phyloP scores from a whole-genome alignment of 2,797 vertebrate species.

The Poeciliopsis turneri region DNA sequence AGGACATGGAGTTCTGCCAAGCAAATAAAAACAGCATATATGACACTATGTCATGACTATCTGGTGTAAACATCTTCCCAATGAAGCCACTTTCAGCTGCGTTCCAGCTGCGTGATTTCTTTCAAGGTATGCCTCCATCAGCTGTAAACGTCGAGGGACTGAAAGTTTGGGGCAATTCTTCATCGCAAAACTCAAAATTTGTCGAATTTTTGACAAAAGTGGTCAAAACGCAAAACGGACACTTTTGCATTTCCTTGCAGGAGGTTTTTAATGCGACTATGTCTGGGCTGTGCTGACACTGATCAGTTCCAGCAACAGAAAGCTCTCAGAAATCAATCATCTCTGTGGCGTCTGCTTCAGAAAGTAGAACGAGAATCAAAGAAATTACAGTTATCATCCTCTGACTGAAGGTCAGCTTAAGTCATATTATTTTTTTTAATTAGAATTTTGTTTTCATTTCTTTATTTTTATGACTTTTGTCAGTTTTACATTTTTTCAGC shows the following conservation, averaged over 20 bases:
- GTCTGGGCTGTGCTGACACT: neutral
- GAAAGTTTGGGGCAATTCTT: neutral
- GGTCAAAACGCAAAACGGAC: neutral
- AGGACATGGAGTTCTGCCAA: slow-evolving; percentile 32
- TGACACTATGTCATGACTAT: slow-evolving; percentile 34
- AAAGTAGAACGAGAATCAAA: too few relatives aligned
- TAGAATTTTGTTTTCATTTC: too few relatives aligned
- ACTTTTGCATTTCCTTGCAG: neutral
- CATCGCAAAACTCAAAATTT: neutral
- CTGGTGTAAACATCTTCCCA: slow-evolving; percentile 32
- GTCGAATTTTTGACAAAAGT: neutral
- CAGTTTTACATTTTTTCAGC: too few relatives aligned
- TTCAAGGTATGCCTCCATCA: neutral
- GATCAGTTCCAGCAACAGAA: too few relatives aligned
- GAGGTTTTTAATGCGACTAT: neutral
- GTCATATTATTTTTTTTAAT: too few relatives aligned
- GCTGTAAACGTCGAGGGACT: neutral
- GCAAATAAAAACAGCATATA: slow-evolving; percentile 25
- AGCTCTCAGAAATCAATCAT: too few relatives aligned
- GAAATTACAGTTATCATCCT: too few relatives aligned
- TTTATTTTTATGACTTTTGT: too few relatives aligned
- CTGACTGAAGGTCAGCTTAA: too few relatives aligned
- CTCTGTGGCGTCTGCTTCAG: too few relatives aligned
- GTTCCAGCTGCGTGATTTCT: neutral
- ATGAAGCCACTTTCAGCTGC: neutral